Evolutionary conservation across 2,797 vertebrate genomes (phyloP), one percentile per base, ranked within the genome.

Genomic region (Clarias pachynema): DNA sequence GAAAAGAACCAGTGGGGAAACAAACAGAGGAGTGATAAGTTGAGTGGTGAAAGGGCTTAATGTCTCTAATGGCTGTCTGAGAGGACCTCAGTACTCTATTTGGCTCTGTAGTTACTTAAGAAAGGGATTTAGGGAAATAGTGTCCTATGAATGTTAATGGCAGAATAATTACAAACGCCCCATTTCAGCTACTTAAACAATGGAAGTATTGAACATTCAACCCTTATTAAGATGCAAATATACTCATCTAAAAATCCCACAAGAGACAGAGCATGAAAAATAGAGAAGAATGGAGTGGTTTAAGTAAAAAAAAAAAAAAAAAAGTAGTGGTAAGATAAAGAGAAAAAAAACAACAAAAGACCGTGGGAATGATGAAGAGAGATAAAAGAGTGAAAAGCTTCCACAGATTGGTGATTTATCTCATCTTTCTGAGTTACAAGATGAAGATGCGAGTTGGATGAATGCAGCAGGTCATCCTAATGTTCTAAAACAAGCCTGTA

Each of bases 161-260:
- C 91, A 93, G 93, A 96, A 96, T 96, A 96, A 97, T 96, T 96
- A 96, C 93, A 95, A 91, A 92, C 94, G 94, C 91, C 94, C 93
- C 93, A 94, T 95, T 96, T 95, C 94, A 95, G 94, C 84, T 95
- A 95, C 95, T 96, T 96, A 94, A 94, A 96, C 95, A 95, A 96
- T 95, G 81, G 94, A 95, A 94, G 94, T 95, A 93, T 95, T 93
- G 95, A 96, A 95, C 95, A 96, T 95, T 96, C 96, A 93, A 79
- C 94, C 95, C 94, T 96, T 95, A 96, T 96, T 96, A 96, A 94
- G 94, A 97, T 96, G 96, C 95, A 96, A 96, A 96, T 96, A 90
- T 87, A 95, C 93, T 95, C 91, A 93, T 94, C 95, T 96, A 94
- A 95, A 95, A 96, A 95, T 95, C 95, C 95, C 96, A 95, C 95